Evolutionary conservation across 2,797 vertebrate species (phyloP).

Genomic region (Sandelia bainsii): DNA sequence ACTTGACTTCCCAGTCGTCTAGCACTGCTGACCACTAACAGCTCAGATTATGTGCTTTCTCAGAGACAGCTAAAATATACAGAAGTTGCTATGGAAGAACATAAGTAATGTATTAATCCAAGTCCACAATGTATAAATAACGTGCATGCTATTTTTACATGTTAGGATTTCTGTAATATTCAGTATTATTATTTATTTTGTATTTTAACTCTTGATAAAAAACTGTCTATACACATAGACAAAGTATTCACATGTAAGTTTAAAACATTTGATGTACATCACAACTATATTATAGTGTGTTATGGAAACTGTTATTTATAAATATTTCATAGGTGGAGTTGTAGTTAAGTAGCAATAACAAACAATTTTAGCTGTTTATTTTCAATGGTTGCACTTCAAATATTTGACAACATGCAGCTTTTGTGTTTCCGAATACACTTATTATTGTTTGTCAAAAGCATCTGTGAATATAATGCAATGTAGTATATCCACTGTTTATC

Average conservation of each 20-base stretch:
- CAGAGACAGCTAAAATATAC: constrained; percentile 49
- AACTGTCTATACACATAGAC: background rate
- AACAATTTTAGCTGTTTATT: background rate
- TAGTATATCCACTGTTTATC: too few species aligned
- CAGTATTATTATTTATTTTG: background rate
- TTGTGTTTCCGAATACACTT: background rate
- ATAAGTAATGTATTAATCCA: constrained; percentile 38
- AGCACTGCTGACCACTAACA: constrained; percentile 38
- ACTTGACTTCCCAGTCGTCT: constrained; percentile 37
- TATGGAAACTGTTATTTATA: background rate
- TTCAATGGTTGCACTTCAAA: background rate
- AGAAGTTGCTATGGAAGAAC: constrained; percentile 44
- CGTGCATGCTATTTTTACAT: background rate
- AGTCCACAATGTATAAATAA: constrained; percentile 16
- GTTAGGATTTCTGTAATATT: constrained; percentile 8
- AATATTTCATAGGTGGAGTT: background rate
- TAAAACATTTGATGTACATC: background rate
- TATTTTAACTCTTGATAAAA: background rate
- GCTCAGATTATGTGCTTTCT: constrained; percentile 54
- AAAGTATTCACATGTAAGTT: constrained; percentile 1
- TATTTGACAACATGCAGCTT: background rate
- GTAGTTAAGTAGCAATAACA: background rate
- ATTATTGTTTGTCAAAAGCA: background rate
- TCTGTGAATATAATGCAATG: background rate
- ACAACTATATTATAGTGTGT: background rate